These are phyloP conservation scores for Amphipoea oculea DNA, from an alignment of 2,888 invertebrate genomes.

Conservation along the genomic window DNA sequence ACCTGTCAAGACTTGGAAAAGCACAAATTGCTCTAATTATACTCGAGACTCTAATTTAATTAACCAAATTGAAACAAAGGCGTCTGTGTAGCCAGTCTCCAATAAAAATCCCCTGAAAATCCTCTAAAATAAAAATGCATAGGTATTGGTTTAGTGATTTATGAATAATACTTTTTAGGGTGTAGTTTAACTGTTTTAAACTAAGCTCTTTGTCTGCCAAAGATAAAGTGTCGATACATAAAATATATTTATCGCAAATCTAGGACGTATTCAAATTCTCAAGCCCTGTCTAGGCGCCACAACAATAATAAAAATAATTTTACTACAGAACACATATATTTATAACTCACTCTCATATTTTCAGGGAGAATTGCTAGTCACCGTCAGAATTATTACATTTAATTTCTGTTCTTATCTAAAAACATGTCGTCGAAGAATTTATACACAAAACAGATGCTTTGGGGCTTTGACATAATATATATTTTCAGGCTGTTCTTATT, in stretches of 20 bases:
- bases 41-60: conserved; percentile 31
- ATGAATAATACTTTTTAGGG: conserved; percentile 40
- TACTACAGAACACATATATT: conserved; percentile 55
- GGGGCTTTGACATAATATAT: conserved; percentile 57
- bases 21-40: conserved; percentile 29
- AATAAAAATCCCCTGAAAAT: background rate
- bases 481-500: conserved; percentile 30
- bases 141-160: conserved; percentile 33
- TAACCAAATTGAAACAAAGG: conserved; percentile 27
- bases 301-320: conserved; percentile 47
- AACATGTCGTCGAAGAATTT: conserved; percentile 72
- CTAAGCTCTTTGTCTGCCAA: conserved; percentile 38
- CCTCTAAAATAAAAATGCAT: background rate
- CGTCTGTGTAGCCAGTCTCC: background rate
- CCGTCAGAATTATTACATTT: conserved; percentile 66
- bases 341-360: conserved; percentile 66
- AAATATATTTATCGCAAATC: conserved; percentile 49
- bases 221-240: conserved; percentile 48
- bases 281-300: conserved; percentile 53
- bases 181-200: conserved; percentile 12
- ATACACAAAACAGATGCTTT: conserved; percentile 69
- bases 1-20: conserved; percentile 20
- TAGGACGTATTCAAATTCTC: conserved; percentile 45
- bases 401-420: conserved; percentile 69
- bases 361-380: conserved; percentile 64